Conservation (phyloP, 1,140 invertebrate genomes). For the Drosophila jambulina region DNA sequence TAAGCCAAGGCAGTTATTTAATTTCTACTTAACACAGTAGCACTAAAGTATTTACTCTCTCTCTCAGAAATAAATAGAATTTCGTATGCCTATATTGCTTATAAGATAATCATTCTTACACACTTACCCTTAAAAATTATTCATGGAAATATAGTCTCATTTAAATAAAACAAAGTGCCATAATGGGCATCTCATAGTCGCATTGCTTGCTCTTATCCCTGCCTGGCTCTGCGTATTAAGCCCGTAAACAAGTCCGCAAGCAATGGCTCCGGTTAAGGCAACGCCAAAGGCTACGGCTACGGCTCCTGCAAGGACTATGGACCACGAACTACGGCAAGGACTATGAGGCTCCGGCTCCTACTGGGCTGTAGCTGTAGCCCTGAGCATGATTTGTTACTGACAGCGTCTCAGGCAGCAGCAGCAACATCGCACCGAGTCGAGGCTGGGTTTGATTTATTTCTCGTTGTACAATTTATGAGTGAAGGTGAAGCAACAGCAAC, state of each 20-base stretch:
- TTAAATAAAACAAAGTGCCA: not conserved
- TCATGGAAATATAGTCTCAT: not conserved
- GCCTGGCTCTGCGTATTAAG: conserved; percentile 62
- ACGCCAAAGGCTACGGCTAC: conserved; percentile 22
- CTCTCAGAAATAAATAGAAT: not conserved
- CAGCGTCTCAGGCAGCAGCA: conserved; percentile 75
- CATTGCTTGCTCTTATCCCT: not conserved
- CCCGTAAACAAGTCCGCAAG: conserved; percentile 75
- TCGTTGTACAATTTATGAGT: conserved; percentile 82
- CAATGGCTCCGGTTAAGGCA: conserved; percentile 44
- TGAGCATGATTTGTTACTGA: conserved; percentile 83
- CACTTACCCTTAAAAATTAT: not conserved
- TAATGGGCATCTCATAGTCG: conserved; percentile 18
- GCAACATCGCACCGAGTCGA: conserved; percentile 33
- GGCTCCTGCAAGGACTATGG: conserved; percentile 14
- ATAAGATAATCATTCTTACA: not conserved
- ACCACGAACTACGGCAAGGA: conserved; percentile 3
- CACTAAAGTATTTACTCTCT: too few species aligned
- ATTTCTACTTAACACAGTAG: too few species aligned
- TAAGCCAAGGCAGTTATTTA: not conserved
- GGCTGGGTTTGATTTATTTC: conserved; percentile 82
- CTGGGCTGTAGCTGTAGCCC: conserved; percentile 68
- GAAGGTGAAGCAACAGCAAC: conserved; percentile 70
- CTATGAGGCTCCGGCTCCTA: conserved; percentile 49
- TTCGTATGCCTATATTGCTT: not conserved